Percentiles rank a stretch among this genome's conserved stretches.
Conservation (phyloP, 2,797 vertebrate species). For the Onychomys torridus region DNA sequence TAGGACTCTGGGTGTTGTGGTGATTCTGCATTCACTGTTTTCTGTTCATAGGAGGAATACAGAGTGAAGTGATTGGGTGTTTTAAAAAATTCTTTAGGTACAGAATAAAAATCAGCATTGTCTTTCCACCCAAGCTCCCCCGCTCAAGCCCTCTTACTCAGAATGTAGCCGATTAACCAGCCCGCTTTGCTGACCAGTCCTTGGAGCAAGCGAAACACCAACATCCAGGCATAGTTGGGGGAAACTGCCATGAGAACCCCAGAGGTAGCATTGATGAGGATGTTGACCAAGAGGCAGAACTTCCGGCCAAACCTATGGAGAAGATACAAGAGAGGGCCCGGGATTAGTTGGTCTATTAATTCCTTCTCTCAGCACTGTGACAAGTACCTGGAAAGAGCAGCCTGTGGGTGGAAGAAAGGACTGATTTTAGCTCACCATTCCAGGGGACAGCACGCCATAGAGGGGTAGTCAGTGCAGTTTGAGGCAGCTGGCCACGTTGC, state of each 20-base stretch:
- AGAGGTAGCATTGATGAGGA: constrained; percentile 63
- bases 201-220: constrained; percentile 83
- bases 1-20: not conserved
- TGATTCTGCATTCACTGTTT: not conserved
- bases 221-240: constrained; percentile 72
- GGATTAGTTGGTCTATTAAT: not conserved
- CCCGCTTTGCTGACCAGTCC: constrained; percentile 87
- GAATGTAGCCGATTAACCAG: constrained; percentile 85
- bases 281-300: constrained; percentile 83
- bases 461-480: not conserved
- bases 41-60: not conserved
- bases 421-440: not conserved
- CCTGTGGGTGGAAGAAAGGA: not conserved
- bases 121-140: not conserved
- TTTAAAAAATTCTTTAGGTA: not conserved
- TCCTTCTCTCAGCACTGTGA: not conserved
- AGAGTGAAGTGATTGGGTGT: not conserved
- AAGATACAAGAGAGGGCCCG: not conserved
- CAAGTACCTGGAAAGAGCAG: not conserved
- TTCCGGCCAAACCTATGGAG: constrained; percentile 83
- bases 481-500: not conserved
- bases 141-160: constrained; percentile 78
- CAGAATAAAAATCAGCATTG: not conserved
- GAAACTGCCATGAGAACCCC: constrained; percentile 85
- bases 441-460: not conserved